Evolutionary conservation across 2,113 vertebrate genomes (phyloP).

Genomic region (Ictalurus furcatus): DNA sequence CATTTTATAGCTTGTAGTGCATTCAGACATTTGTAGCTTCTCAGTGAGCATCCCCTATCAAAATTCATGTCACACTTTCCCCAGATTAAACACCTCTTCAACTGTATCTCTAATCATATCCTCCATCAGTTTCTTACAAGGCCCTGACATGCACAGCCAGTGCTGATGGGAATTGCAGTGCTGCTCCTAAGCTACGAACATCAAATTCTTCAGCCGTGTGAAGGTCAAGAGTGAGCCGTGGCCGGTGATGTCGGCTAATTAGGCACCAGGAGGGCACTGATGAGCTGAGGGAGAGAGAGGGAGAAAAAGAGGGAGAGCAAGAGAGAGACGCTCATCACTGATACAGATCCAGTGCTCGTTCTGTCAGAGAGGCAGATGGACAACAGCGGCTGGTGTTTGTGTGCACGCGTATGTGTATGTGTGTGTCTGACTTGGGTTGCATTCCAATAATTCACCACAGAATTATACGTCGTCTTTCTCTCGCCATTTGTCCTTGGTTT

Average conservation of each 20-base stretch:
- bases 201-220: constrained; percentile 11
- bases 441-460: constrained; percentile 6
- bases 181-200: neutral
- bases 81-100: constrained; percentile 14
- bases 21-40: neutral
- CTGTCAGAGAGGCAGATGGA: constrained; percentile 49
- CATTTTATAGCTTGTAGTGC: constrained; percentile 2
- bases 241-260: constrained; percentile 44
- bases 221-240: constrained; percentile 41
- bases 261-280: constrained; percentile 40
- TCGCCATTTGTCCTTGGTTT: neutral
- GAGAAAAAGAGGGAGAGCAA: neutral
- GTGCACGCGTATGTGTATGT: constrained; percentile 24
- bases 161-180: constrained; percentile 40
- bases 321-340: constrained; percentile 35
- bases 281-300: constrained; percentile 23
- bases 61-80: constrained; percentile 30
- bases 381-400: constrained; percentile 42
- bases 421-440: constrained; percentile 9
- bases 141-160: constrained; percentile 28
- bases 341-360: constrained; percentile 32
- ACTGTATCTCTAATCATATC: constrained; percentile 36
- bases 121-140: constrained; percentile 40
- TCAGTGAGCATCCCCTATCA: neutral
- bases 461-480: neutral